phyloP scores from a whole-genome alignment of 2,113 vertebrate genomes.

The Prochilodus magdalenae region DNA sequence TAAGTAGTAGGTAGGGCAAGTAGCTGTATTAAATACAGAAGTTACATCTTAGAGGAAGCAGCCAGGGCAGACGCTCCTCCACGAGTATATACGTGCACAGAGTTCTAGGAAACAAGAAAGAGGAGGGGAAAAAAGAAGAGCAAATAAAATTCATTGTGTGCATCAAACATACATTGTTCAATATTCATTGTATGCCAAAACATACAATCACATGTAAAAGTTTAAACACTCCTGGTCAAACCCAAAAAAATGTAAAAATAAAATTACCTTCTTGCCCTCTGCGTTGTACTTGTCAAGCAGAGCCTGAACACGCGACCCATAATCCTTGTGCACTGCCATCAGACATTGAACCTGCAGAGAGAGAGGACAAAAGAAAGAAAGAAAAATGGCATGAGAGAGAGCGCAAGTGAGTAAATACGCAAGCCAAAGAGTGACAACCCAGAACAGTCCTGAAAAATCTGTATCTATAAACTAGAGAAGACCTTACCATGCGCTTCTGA shows the following conservation, averaged over 20 bases:
- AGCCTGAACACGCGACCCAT: slow-evolving; percentile 81
- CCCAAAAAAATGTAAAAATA: no score
- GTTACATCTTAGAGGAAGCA: slow-evolving; percentile 75
- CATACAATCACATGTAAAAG: no score
- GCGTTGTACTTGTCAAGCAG: slow-evolving; percentile 84
- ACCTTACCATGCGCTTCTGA: slow-evolving; percentile 89
- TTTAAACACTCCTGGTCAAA: no score
- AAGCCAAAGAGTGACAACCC: not conserved
- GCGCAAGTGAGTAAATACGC: not conserved
- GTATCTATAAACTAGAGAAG: not conserved
- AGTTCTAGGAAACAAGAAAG: slow-evolving; percentile 56
- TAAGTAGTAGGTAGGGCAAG: not conserved
- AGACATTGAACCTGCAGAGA: slow-evolving; percentile 86
- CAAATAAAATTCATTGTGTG: no score
- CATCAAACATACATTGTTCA: no score
- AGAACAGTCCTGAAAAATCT: not conserved
- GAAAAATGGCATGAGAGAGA: no score
- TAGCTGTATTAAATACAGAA: not conserved
- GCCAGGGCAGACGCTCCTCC: slow-evolving; percentile 65
- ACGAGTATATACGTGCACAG: slow-evolving; percentile 68
- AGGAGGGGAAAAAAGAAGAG: no score
- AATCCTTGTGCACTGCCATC: slow-evolving; percentile 83
- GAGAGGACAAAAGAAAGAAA: not conserved
- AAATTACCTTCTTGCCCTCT: slow-evolving; percentile 79
- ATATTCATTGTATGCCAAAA: no score